Evolutionary conservation across 2,797 vertebrate genomes (phyloP).

Genomic region (Paramormyrops hopkinsi): DNA sequence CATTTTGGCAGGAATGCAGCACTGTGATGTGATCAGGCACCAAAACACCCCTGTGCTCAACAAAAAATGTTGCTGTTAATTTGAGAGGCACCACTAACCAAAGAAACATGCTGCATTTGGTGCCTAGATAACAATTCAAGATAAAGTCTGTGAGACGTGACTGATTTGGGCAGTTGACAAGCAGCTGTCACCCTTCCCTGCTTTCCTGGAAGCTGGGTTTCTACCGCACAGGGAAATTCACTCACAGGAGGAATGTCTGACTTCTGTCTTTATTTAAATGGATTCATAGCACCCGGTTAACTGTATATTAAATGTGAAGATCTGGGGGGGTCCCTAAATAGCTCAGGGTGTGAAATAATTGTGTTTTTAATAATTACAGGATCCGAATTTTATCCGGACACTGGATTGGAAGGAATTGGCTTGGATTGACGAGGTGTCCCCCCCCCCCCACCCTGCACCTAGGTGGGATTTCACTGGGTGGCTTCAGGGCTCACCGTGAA

Average conservation of each 20-base stretch:
- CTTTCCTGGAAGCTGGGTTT: not conserved
- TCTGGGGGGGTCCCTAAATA: not conserved
- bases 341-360: not conserved
- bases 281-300: not conserved
- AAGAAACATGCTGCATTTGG: not conserved
- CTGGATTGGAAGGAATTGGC: not conserved
- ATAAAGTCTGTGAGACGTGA: not conserved
- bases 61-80: not conserved
- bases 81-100: not conserved
- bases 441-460: not conserved
- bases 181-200: not conserved
- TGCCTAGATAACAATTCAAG: not conserved
- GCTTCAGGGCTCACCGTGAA: not conserved
- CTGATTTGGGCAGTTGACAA: not conserved
- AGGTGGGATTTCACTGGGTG: not conserved
- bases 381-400: not conserved
- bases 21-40: not conserved
- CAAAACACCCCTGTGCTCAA: not conserved
- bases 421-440: not conserved
- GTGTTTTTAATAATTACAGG: not conserved
- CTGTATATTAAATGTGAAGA: not conserved
- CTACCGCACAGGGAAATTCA: not conserved
- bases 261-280: not conserved
- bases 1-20: not conserved
- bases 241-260: not conserved